These are phyloP conservation scores for Mola mola DNA, from an alignment of 2,113 vertebrate genomes.

Conservation along the genomic window DNA sequence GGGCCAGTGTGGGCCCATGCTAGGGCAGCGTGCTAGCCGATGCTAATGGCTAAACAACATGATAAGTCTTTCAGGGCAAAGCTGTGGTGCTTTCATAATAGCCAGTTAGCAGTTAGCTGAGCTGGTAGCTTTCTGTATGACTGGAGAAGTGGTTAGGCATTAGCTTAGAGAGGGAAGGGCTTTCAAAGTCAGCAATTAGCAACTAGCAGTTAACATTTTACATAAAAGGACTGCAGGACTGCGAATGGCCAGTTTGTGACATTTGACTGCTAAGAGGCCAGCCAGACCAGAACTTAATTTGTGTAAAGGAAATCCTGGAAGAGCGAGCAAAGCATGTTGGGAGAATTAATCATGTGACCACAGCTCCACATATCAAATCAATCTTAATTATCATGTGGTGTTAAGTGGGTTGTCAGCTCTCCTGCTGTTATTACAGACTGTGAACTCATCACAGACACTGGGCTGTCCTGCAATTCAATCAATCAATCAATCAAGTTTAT, in stretches of 20 bases:
- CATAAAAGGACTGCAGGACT: neutral
- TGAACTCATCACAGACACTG: too few relatives aligned
- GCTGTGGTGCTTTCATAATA: conserved; percentile 34
- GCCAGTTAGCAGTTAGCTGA: conserved; percentile 44
- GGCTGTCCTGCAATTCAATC: too few relatives aligned
- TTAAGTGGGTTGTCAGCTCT: too few relatives aligned
- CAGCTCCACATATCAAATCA: too few relatives aligned
- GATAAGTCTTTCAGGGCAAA: conserved; percentile 43
- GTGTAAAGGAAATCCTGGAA: too few relatives aligned
- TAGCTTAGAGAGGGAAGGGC: conserved; percentile 23
- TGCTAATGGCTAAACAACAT: conserved; percentile 74
- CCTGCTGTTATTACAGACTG: too few relatives aligned
- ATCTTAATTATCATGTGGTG: too few relatives aligned
- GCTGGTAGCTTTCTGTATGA: neutral
- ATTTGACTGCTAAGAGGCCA: too few relatives aligned
- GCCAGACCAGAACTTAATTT: too few relatives aligned
- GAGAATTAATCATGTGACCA: too few relatives aligned
- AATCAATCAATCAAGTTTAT: too few relatives aligned
- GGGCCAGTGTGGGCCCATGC: conserved; percentile 25
- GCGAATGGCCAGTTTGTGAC: neutral
- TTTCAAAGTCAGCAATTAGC: conserved; percentile 26
- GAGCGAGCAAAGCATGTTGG: too few relatives aligned
- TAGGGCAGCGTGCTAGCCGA: conserved; percentile 56
- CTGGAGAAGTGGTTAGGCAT: conserved; percentile 22
- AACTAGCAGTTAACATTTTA: conserved; percentile 30